Evolutionary conservation across 2,888 invertebrate species (phyloP).

Genomic region (Drosophila algonquin): DNA sequence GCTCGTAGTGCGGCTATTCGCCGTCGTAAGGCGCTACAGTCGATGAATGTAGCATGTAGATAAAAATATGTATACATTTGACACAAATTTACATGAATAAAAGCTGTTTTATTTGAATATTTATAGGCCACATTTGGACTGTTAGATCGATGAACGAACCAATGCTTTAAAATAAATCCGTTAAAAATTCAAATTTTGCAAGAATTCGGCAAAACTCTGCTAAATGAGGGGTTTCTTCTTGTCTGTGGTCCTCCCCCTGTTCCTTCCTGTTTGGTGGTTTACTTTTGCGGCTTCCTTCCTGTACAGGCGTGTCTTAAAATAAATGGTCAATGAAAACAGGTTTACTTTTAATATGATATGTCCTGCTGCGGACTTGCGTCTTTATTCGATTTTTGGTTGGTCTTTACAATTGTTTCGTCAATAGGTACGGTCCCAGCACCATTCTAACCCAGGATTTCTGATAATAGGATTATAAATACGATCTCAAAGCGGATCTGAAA

Average conservation of each 20-base stretch:
- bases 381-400: background rate
- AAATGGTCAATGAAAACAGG: background rate
- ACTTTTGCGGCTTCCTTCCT: slow-evolving; percentile 1
- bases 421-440: background rate
- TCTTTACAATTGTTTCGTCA: background rate
- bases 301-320: background rate
- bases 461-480: background rate
- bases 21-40: too few species aligned
- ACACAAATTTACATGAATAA: too few species aligned
- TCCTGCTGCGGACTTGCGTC: background rate
- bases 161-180: too few species aligned
- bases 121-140: too few species aligned
- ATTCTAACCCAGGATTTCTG: background rate
- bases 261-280: background rate
- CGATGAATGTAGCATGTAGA: too few species aligned
- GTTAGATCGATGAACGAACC: too few species aligned
- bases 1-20: background rate
- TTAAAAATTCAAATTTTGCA: too few species aligned
- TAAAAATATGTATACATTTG: too few species aligned
- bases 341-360: background rate
- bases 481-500: background rate
- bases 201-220: too few species aligned
- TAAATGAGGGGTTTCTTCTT: too few species aligned
- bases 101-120: too few species aligned
- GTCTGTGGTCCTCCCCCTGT: background rate